phyloP scores from a whole-genome alignment of 2,797 vertebrate species.

The Chloroceryle inda region DNA sequence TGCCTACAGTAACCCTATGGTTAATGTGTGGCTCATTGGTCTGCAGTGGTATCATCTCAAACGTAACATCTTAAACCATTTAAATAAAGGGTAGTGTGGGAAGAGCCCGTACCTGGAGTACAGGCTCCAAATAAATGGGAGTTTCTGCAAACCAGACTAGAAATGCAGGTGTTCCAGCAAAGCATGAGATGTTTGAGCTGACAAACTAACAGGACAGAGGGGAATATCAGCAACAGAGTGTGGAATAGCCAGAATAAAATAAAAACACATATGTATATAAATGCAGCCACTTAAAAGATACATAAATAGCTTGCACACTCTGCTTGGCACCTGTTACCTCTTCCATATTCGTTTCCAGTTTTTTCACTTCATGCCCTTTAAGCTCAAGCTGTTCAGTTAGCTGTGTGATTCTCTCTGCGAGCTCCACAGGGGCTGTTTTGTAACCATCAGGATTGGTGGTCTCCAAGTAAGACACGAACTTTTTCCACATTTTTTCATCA shows the following conservation, averaged over 20 bases:
- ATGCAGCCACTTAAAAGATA: not conserved
- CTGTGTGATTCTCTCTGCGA: conserved; percentile 78
- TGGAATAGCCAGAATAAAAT: not conserved
- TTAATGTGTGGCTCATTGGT: not conserved
- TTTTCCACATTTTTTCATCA: conserved; percentile 83
- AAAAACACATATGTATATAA: fast-evolving
- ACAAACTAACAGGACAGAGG: fast-evolving
- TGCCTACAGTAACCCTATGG: fast-evolving
- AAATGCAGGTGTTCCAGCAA: not conserved
- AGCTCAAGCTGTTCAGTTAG: conserved; percentile 85
- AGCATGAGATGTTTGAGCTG: not conserved
- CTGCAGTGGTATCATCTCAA: not conserved
- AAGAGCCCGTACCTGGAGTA: not conserved
- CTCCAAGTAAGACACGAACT: conserved; percentile 80
- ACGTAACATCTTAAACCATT: too few relatives aligned
- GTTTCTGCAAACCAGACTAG: not conserved
- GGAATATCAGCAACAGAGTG: not conserved
- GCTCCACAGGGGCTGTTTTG: conserved; percentile 76
- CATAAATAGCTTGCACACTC: fast-evolving
- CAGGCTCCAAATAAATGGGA: not conserved
- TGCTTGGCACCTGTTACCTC: conserved; percentile 72
- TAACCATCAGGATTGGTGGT: conserved; percentile 73
- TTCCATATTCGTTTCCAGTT: conserved; percentile 73
- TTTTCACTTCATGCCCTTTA: conserved; percentile 76
- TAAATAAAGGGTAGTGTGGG: not conserved